Evolutionary conservation across 2,797 vertebrate genomes (phyloP), one percentile per base, ranked within the genome.

Genomic region (Kryptopterus vitreolus): DNA sequence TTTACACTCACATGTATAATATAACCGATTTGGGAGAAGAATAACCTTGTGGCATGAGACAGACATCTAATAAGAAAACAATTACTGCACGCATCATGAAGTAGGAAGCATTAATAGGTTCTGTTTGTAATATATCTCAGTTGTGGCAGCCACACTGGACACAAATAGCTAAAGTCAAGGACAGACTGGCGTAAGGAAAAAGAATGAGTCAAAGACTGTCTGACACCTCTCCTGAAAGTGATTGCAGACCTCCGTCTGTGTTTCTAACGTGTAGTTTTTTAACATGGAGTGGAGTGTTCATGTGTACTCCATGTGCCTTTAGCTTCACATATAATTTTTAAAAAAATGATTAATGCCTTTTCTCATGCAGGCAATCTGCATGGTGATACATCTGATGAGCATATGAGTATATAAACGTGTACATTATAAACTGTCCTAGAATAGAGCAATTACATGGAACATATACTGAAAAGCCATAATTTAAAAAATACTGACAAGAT

Each of bases 141-240:
- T 78, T 52, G 26, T 48, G 22, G 50, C 22, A 16, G 13, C 15
- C 53, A 78, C 43, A 69, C 33, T 63, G 38, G 35, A 52, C 50
- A 73, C 20, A 70, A 75, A 81, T 35, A 43, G 57, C 55, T 73
- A 26, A 75, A 82, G 82, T 26, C 66, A 69, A 69, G 65, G 85
- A 77, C 86, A 86, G 46, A 85, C 86, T 79, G 35, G 57, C 88
- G 89, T 89, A 88, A 90, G 66, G 82, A 83, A 89, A 88, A 90
- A 87, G 89, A 88, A 90, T 87, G 86, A 89, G 78, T 80, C 31
- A 84, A 69, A 68, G 62, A 81, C 85, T 87, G 84, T 90, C 85
- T 43, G 84, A 86, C 79, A 69, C 66, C 80, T 79, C 59, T 50
- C 12, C 74, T 68, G 38, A 55, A 55, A 33, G 70, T 55, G 31